These are phyloP conservation scores for Urosaurus nigricauda DNA, from an alignment of 2,797 vertebrate species.

Conservation along the genomic window DNA sequence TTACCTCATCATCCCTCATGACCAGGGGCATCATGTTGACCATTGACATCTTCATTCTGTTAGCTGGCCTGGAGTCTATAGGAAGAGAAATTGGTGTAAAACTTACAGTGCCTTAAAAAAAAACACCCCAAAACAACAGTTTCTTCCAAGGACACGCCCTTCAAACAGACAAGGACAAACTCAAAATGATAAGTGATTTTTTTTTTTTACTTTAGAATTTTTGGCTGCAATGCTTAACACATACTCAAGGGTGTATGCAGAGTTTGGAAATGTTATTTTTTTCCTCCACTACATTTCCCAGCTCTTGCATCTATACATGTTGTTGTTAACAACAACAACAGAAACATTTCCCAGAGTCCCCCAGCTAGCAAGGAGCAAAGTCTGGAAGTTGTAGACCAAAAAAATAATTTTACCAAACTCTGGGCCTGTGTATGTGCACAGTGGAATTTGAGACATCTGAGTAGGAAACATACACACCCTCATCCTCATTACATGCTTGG, in stretches of 20 bases:
- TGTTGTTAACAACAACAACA: too few relatives aligned
- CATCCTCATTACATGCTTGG: background rate
- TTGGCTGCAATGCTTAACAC: too few relatives aligned
- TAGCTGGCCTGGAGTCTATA: slow-evolving; percentile 65
- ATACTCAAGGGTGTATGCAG: too few relatives aligned
- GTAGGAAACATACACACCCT: background rate
- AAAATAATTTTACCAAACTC: too few relatives aligned
- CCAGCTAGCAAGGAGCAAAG: too few relatives aligned
- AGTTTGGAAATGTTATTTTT: too few relatives aligned
- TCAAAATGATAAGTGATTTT: background rate
- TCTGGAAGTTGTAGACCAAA: background rate
- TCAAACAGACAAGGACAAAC: background rate
- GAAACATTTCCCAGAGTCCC: too few relatives aligned
- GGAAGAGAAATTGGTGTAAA: background rate
- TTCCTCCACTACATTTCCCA: too few relatives aligned
- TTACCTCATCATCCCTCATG: slow-evolving; percentile 53
- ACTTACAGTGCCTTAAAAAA: rapidly evolving
- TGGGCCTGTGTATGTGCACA: background rate
- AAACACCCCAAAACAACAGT: too few relatives aligned
- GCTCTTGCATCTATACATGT: too few relatives aligned
- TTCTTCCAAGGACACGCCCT: background rate
- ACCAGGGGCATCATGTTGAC: slow-evolving; percentile 75
- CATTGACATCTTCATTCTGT: slow-evolving; percentile 78
- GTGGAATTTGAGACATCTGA: background rate
- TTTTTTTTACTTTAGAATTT: background rate